Evolutionary conservation across 1,140 invertebrate genomes (phyloP).

Genomic region (Drosophila pseudoobscura): DNA sequence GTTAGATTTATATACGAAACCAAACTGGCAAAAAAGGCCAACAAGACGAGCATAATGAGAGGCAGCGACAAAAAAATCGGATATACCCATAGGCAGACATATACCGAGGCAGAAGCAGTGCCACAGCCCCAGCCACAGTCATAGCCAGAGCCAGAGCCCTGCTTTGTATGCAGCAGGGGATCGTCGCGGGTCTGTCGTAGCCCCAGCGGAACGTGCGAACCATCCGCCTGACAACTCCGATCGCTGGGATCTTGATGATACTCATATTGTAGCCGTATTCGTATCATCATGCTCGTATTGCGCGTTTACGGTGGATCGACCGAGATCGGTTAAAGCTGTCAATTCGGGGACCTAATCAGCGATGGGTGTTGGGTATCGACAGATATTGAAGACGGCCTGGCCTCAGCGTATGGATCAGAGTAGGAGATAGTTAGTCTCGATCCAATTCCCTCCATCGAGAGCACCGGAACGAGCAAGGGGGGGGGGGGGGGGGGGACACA

Average conservation of each 20-base stretch:
- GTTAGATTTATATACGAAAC: constrained; percentile 83
- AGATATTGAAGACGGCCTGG: constrained; percentile 8
- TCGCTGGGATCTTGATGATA: constrained; percentile 10
- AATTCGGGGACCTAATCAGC: constrained; percentile 9
- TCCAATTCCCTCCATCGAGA: neutral
- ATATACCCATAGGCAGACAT: constrained; percentile 66
- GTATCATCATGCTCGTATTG: constrained; percentile 33
- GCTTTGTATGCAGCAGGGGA: constrained; percentile 62
- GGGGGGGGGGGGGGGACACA: constrained; percentile 25
- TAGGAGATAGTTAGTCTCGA: neutral
- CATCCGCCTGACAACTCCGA: constrained; percentile 45
- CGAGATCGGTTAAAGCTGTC: constrained; percentile 6
- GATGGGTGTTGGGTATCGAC: constrained; percentile 20
- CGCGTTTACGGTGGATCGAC: constrained; percentile 7
- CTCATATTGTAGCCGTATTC: constrained; percentile 24
- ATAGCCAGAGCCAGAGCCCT: constrained; percentile 28
- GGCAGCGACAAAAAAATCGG: constrained; percentile 60
- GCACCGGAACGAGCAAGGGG: constrained; percentile 5
- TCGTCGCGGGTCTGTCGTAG: constrained; percentile 25
- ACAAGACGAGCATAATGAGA: constrained; percentile 70
- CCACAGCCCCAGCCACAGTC: constrained; percentile 7
- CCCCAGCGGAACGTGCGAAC: constrained; percentile 60
- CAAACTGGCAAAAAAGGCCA: constrained; percentile 60
- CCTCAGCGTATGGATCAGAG: too few relatives aligned
- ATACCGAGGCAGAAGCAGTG: neutral